phyloP scores from a whole-genome alignment of 2,888 invertebrate species.

The Pelosia muscerda region DNA sequence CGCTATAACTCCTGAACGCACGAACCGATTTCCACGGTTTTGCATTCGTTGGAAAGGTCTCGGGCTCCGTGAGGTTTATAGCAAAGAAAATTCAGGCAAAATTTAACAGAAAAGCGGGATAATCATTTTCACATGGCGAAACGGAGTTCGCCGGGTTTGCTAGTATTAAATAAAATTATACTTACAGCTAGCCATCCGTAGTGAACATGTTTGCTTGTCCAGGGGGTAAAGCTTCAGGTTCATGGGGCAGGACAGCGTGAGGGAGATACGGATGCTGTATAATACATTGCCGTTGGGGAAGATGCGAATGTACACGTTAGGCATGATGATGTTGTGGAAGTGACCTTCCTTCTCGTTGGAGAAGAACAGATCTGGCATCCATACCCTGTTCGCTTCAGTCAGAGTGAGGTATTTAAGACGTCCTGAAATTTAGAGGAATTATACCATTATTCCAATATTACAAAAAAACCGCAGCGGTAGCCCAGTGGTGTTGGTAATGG shows the following conservation, averaged over 20 bases:
- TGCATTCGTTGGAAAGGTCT: no score
- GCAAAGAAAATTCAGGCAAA: no score
- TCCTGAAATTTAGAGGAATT: slow-evolving; percentile 80
- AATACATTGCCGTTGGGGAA: slow-evolving; percentile 97
- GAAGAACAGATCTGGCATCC: slow-evolving; percentile 99
- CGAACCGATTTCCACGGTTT: no score
- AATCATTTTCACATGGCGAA: no score
- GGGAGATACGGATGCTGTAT: slow-evolving; percentile 98
- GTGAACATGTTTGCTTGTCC: slow-evolving; percentile 97
- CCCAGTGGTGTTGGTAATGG: no score
- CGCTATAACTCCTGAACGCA: no score
- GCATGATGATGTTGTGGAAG: slow-evolving; percentile 99
- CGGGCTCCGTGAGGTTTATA: no score
- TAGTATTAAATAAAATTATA: slow-evolving; percentile 58
- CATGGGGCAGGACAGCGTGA: slow-evolving; percentile 99
- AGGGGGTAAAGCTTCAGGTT: slow-evolving; percentile 98
- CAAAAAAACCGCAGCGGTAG: no score
- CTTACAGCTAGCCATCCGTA: slow-evolving; percentile 99
- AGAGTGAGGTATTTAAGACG: slow-evolving; percentile 96
- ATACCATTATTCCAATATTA: no score
- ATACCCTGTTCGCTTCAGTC: slow-evolving; percentile 97
- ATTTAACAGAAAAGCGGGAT: no score
- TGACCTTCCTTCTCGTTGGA: slow-evolving; percentile 99
- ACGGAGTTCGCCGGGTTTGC: no score
- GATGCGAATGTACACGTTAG: slow-evolving; percentile 98